Evolutionary conservation across 2,113 vertebrate genomes (phyloP).

Genomic region (Tyto alba): DNA sequence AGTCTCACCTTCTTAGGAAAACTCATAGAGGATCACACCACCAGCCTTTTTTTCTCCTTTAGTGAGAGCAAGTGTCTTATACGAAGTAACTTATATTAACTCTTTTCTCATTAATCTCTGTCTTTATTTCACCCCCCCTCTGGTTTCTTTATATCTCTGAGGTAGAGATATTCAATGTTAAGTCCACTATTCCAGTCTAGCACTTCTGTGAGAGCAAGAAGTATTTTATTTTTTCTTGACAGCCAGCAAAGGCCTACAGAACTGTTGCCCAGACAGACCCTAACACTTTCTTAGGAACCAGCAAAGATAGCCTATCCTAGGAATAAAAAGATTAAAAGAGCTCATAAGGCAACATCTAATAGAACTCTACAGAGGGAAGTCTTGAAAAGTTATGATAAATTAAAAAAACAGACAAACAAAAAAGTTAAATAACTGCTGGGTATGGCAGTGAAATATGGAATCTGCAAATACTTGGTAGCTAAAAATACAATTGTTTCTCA

Average conservation of each 20-base stretch:
- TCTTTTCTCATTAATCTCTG: neutral
- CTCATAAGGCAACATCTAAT: neutral
- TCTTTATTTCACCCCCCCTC: neutral
- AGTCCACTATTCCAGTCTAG: neutral
- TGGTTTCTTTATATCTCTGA: neutral
- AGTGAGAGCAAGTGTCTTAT: neutral
- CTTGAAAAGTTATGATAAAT: neutral
- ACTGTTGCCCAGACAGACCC: neutral
- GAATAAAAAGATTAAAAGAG: neutral
- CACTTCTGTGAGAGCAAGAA: neutral
- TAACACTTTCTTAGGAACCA: neutral
- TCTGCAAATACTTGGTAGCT: neutral
- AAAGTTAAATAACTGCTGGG: neutral
- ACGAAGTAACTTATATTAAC: neutral
- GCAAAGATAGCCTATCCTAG: neutral
- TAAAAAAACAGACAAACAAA: neutral
- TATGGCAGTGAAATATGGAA: neutral
- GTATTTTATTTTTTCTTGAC: neutral
- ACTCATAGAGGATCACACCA: neutral
- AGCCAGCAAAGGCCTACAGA: neutral
- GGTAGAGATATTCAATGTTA: neutral
- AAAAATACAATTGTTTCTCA: neutral
- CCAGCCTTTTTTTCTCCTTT: neutral
- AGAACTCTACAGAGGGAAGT: neutral
- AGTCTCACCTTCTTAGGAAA: neutral